Percentiles rank a stretch among this genome's conserved stretches.
These are phyloP conservation scores for Thelaira solivaga DNA, from an alignment of 2,888 invertebrate species.

Conservation along the genomic window DNA sequence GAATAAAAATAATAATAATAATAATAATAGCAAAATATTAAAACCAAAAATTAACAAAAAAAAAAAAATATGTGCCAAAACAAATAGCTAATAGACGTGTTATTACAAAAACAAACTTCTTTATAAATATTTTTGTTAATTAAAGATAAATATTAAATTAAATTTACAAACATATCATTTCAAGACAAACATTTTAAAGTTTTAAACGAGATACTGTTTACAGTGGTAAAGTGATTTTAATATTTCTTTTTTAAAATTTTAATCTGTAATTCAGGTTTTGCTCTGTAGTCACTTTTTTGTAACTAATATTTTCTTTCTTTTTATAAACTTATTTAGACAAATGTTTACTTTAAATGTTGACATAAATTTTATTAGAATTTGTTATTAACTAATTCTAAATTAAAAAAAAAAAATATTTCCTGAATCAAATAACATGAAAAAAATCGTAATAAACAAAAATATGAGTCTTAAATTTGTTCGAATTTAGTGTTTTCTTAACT, in stretches of 20 bases:
- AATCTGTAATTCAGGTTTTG: not conserved
- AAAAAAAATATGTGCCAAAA: slow-evolving; percentile 43
- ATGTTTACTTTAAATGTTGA: too few species aligned
- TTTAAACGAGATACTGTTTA: not conserved
- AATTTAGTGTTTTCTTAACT: too few species aligned
- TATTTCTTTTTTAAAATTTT: not conserved
- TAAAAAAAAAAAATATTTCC: too few species aligned
- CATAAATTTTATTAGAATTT: too few species aligned
- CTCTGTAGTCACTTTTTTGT: too few species aligned
- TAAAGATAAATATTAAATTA: not conserved
- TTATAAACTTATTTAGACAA: too few species aligned
- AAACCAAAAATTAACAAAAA: not conserved
- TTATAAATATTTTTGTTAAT: not conserved
- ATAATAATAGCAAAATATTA: not conserved
- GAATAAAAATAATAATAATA: too few species aligned
- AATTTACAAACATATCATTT: not conserved
- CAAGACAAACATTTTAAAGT: not conserved
- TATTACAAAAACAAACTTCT: not conserved
- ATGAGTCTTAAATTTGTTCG: too few species aligned
- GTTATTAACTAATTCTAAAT: too few species aligned
- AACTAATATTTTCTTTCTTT: too few species aligned
- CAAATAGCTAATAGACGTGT: not conserved
- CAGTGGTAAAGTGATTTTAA: not conserved
- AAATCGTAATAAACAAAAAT: too few species aligned
- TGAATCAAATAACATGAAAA: too few species aligned